A percentile compares a stretch with the other conserved stretches of the same genome.
phyloP scores from a whole-genome alignment of 2,888 invertebrate genomes.

The Orthosia gothica region DNA sequence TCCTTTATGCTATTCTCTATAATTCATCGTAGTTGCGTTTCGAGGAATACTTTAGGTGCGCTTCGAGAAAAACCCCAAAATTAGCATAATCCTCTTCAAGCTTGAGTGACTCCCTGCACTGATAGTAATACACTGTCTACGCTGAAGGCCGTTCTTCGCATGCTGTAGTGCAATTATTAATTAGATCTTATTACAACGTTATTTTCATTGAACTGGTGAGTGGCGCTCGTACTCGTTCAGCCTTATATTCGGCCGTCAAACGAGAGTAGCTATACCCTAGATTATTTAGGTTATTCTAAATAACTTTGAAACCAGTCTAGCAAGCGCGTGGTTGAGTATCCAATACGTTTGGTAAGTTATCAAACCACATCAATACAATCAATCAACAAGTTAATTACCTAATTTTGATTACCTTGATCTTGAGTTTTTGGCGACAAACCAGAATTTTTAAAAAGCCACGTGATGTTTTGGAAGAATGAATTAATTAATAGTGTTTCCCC shows the following conservation, averaged over 20 bases:
- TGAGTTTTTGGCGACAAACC: not conserved
- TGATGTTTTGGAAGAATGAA: not conserved
- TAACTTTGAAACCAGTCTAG: constrained; percentile 16
- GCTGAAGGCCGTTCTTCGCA: constrained; percentile 30
- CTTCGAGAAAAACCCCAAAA: not conserved
- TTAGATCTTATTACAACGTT: constrained; percentile 25
- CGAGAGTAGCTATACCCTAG: not conserved
- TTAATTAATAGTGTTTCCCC: not conserved
- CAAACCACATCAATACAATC: not conserved
- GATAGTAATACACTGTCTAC: not conserved
- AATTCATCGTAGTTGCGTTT: too few species aligned
- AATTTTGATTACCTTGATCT: not conserved
- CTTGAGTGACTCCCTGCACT: constrained; percentile 2
- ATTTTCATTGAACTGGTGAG: constrained; percentile 22
- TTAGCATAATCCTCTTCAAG: not conserved
- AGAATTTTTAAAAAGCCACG: not conserved
- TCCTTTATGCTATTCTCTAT: too few species aligned
- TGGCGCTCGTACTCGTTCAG: constrained; percentile 12
- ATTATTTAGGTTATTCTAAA: constrained; percentile 25
- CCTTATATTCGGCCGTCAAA: constrained; percentile 6
- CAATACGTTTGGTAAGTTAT: not conserved
- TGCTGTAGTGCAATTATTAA: constrained; percentile 12
- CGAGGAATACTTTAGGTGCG: too few species aligned
- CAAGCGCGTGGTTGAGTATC: not conserved
- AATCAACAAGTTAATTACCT: not conserved